Percentiles rank a stretch among this genome's conserved stretches.
phyloP scores from a whole-genome alignment of 2,113 vertebrate species.

The Dendropsophus ebraccatus region DNA sequence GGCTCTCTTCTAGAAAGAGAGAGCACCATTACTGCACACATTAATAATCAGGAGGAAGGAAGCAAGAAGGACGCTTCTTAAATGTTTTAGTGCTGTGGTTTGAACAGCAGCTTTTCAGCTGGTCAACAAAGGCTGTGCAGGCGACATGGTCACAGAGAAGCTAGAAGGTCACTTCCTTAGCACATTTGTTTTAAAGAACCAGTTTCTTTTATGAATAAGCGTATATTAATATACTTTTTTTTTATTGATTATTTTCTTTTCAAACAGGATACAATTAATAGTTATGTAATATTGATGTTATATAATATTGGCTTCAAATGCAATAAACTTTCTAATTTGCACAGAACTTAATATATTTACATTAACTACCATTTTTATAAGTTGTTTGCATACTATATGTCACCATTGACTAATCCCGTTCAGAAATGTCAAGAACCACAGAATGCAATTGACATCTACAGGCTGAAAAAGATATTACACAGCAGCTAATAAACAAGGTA shows the following conservation, averaged over 20 bases:
- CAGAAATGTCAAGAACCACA: neutral
- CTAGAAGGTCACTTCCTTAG: slow-evolving; percentile 35
- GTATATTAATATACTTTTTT: no score
- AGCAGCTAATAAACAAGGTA: neutral
- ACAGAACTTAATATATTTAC: neutral
- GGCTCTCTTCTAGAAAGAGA: slow-evolving; percentile 18
- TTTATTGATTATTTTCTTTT: no score
- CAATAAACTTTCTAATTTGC: neutral
- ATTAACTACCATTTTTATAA: neutral
- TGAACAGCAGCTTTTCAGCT: slow-evolving; percentile 15
- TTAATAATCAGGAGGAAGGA: slow-evolving; percentile 41
- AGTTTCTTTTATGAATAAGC: neutral
- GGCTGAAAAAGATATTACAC: slow-evolving; percentile 3
- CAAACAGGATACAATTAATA: no score
- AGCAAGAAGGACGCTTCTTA: slow-evolving; percentile 19
- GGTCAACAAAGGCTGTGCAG: slow-evolving; percentile 23
- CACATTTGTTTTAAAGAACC: slow-evolving; percentile 7
- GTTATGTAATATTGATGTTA: no score
- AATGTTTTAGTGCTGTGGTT: slow-evolving; percentile 39
- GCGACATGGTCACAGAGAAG: slow-evolving; percentile 2
- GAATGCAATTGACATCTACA: slow-evolving; percentile 36
- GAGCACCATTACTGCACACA: slow-evolving; percentile 40
- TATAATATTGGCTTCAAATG: neutral
- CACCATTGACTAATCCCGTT: neutral
- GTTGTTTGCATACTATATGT: neutral